These are phyloP conservation scores for Cacatua alba DNA, from an alignment of 2,113 vertebrate genomes.

Conservation along the genomic window DNA sequence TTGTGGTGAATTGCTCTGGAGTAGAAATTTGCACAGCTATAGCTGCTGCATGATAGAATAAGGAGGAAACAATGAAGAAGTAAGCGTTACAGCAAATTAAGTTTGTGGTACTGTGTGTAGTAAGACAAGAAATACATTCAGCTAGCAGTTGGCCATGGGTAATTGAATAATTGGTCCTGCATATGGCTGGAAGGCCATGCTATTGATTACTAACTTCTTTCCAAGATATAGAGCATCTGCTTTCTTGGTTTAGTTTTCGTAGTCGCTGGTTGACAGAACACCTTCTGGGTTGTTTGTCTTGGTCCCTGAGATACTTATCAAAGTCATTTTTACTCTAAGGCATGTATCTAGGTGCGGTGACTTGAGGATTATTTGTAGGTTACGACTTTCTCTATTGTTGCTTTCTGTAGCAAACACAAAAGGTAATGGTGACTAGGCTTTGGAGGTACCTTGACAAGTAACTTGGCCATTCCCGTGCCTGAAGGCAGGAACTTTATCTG, in stretches of 20 bases:
- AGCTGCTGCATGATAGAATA: neutral
- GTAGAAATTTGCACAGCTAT: neutral
- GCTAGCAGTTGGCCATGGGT: neutral
- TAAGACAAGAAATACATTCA: neutral
- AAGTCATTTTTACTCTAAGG: neutral
- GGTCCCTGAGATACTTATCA: neutral
- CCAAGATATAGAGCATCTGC: neutral
- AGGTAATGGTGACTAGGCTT: neutral
- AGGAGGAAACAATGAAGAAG: neutral
- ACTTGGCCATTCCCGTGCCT: neutral
- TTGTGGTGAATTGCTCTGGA: neutral
- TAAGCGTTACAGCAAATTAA: neutral
- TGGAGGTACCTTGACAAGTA: neutral
- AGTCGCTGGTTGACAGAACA: neutral
- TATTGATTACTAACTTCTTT: conserved; percentile 24
- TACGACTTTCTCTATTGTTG: neutral
- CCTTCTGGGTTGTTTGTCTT: conserved; percentile 2
- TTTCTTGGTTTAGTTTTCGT: neutral
- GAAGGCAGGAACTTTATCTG: neutral
- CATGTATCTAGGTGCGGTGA: neutral
- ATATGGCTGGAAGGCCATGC: neutral
- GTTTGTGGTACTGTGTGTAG: neutral
- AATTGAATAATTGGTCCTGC: conserved; percentile 20
- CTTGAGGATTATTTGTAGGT: neutral
- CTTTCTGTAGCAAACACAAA: neutral